Conservation (phyloP, 2,888 invertebrate species). For the Protodeltote pygarga region DNA sequence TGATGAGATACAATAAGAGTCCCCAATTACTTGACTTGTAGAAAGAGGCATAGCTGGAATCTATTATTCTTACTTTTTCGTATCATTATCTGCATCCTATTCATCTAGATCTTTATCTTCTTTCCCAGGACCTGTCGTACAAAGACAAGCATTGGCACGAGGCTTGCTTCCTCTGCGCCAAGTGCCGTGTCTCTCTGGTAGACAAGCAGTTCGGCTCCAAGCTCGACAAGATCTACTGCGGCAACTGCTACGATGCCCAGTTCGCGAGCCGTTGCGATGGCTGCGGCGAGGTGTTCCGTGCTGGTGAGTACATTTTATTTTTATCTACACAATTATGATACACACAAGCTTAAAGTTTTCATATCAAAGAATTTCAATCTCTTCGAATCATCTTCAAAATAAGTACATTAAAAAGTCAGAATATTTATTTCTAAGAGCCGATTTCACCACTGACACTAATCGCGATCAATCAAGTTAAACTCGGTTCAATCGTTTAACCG, state of each 20-base stretch:
- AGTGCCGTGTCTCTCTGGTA: conserved; percentile 98
- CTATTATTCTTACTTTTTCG: background rate
- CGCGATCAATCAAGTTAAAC: too few species aligned
- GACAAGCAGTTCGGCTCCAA: conserved; percentile 99
- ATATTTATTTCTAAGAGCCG: too few species aligned
- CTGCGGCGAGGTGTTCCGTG: conserved; percentile 99
- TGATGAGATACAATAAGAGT: too few species aligned
- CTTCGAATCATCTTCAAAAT: too few species aligned
- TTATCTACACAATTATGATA: background rate
- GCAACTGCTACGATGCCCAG: conserved; percentile 99
- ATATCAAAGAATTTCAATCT: too few species aligned
- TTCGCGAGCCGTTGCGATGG: conserved; percentile 99
- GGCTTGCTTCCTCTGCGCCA: conserved; percentile 99
- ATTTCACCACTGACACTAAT: too few species aligned
- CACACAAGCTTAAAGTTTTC: too few species aligned
- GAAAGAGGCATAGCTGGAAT: too few species aligned
- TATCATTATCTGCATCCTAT: background rate
- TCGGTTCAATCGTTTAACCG: too few species aligned
- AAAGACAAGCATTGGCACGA: conserved; percentile 99
- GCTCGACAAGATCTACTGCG: conserved; percentile 99
- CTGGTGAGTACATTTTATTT: conserved; percentile 90
- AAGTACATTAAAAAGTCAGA: too few species aligned
- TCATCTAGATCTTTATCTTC: background rate
- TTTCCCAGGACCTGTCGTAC: conserved; percentile 97
- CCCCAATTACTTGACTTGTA: too few species aligned